These are phyloP conservation scores for Burhinus oedicnemus DNA, from an alignment of 2,113 vertebrate species.

Conservation along the genomic window DNA sequence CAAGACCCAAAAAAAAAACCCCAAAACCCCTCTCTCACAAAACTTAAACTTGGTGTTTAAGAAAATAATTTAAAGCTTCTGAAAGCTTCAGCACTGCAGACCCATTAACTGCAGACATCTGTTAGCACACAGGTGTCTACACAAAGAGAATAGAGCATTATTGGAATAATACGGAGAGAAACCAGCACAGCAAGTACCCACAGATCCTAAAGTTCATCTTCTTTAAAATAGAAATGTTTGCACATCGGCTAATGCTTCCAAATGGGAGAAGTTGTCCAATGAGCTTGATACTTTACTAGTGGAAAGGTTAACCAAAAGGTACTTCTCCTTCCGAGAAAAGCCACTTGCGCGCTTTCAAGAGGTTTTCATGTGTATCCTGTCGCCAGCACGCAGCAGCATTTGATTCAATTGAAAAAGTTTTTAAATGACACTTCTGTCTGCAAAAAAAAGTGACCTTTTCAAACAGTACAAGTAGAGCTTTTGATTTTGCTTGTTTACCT, in stretches of 20 bases:
- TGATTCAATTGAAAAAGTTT: neutral
- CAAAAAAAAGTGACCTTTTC: constrained; percentile 22
- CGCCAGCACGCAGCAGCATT: neutral
- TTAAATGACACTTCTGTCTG: constrained; percentile 1
- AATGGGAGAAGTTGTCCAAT: neutral
- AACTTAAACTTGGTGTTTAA: neutral
- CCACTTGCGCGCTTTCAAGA: constrained; percentile 32
- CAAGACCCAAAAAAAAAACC: neutral
- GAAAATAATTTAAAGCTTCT: neutral
- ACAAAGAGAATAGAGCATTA: neutral
- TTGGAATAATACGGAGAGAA: neutral
- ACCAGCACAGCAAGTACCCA: neutral
- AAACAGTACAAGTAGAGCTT: constrained; percentile 9
- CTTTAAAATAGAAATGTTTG: neutral
- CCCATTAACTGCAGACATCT: neutral
- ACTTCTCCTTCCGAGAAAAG: constrained; percentile 37
- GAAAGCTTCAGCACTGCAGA: neutral
- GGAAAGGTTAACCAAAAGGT: neutral
- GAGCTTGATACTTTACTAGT: neutral
- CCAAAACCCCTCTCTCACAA: neutral
- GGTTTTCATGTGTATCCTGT: neutral
- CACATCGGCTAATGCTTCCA: neutral
- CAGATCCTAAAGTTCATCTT: neutral
- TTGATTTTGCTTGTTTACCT: constrained; percentile 35
- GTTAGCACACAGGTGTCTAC: neutral